Evolutionary conservation across 1,140 invertebrate species (phyloP).

Genomic region (Wasmannia auropunctata): DNA sequence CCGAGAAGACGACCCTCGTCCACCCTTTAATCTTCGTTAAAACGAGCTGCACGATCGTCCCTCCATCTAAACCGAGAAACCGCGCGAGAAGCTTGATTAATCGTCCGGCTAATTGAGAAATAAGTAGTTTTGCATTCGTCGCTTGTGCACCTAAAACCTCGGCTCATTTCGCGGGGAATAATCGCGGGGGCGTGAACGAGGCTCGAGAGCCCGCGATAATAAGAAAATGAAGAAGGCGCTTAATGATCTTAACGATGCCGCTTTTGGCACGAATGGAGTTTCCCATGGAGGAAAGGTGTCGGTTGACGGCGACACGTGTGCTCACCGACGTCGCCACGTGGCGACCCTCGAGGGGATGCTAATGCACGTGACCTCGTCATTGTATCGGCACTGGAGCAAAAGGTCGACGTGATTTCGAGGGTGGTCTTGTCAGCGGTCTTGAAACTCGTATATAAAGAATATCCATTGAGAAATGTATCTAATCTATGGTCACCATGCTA

Average conservation of each 20-base stretch:
- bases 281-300: slow-evolving; percentile 74
- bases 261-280: slow-evolving; percentile 22
- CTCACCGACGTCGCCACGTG: slow-evolving; percentile 66
- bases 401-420: slow-evolving; percentile 66
- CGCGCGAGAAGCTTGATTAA: slow-evolving; percentile 66
- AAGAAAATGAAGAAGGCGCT: slow-evolving; percentile 51
- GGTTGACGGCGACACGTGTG: slow-evolving; percentile 71
- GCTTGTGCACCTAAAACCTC: slow-evolving; percentile 22
- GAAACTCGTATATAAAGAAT: slow-evolving; percentile 23
- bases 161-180: slow-evolving; percentile 27
- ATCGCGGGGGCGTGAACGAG: slow-evolving; percentile 29
- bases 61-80: slow-evolving; percentile 51
- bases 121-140: slow-evolving; percentile 66
- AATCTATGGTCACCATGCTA: slow-evolving; percentile 3
- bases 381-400: slow-evolving; percentile 66
- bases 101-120: slow-evolving; percentile 73
- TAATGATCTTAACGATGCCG: slow-evolving; percentile 56
- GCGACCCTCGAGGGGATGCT: slow-evolving; percentile 67
- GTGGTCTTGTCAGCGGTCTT: slow-evolving; percentile 23
- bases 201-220: slow-evolving; percentile 19
- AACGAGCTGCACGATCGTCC: slow-evolving; percentile 54
- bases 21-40: slow-evolving; percentile 76
- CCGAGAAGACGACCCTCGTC: slow-evolving; percentile 12
- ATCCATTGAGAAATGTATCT: neutral
- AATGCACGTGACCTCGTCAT: slow-evolving; percentile 75